Percentiles rank a stretch among this genome's conserved stretches.
Conservation (phyloP, 1,140 invertebrate genomes). For the Melitaea cinxia region DNA sequence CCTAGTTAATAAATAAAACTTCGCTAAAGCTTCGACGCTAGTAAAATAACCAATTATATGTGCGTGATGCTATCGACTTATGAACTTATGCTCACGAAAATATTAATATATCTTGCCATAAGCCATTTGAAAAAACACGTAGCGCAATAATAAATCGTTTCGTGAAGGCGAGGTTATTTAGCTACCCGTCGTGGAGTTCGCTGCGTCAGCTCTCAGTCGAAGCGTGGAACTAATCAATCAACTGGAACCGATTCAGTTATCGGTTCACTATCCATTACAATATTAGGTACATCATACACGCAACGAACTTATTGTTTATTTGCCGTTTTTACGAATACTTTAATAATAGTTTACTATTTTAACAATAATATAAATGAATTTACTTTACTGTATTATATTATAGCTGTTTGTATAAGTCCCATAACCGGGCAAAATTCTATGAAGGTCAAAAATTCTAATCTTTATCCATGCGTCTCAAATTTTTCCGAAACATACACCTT, state of each 20-base stretch:
- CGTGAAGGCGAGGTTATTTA: conserved; percentile 6
- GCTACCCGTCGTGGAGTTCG: conserved; percentile 15
- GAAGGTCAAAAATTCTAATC: too few relatives aligned
- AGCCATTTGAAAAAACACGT: not conserved
- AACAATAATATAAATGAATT: too few relatives aligned
- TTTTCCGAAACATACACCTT: too few relatives aligned
- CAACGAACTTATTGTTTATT: not conserved
- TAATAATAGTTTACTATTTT: not conserved
- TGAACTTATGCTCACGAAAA: too few relatives aligned
- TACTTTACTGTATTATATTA: too few relatives aligned
- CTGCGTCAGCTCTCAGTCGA: conserved; percentile 24
- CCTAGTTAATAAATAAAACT: too few relatives aligned
- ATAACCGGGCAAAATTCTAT: too few relatives aligned
- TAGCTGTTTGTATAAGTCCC: too few relatives aligned
- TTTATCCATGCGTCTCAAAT: too few relatives aligned
- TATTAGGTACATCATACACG: conserved; percentile 8
- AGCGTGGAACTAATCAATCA: conserved; percentile 40
- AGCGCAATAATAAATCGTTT: conserved; percentile 5
- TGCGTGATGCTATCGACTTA: too few relatives aligned
- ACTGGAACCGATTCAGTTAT: conserved; percentile 41
- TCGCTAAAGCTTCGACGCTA: too few relatives aligned
- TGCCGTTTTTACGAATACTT: not conserved
- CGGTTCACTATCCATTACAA: conserved; percentile 24
- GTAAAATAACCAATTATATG: too few relatives aligned
- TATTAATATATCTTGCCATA: not conserved